phyloP scores from a whole-genome alignment of 2,888 invertebrate genomes.

The Macrosoma leucophasiata region DNA sequence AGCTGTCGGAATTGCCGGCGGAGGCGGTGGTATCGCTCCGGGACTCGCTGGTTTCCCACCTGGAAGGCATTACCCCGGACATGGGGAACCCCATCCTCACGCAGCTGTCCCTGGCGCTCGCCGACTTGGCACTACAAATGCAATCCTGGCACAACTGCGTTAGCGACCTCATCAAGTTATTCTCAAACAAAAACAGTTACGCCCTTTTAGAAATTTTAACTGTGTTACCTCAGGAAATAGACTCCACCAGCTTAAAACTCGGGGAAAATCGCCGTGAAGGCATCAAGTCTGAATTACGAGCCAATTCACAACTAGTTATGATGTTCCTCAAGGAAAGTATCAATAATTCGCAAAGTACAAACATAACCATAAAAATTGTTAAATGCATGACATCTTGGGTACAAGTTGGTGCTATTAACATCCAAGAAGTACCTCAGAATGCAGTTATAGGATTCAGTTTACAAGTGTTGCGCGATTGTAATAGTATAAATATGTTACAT shows the following conservation, averaged over 20 bases:
- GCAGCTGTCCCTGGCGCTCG: conserved; percentile 93
- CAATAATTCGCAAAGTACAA: conserved; percentile 79
- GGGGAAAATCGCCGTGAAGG: conserved; percentile 94
- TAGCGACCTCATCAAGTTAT: conserved; percentile 86
- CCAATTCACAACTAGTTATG: conserved; percentile 84
- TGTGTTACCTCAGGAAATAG: conserved; percentile 96
- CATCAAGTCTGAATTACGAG: conserved; percentile 85
- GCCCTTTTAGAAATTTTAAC: conserved; percentile 94
- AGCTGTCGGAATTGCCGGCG: conserved; percentile 92
- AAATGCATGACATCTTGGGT: conserved; percentile 96
- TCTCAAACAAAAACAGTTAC: conserved; percentile 82
- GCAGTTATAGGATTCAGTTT: conserved; percentile 84
- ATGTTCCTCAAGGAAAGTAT: conserved; percentile 87
- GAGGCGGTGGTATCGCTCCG: conserved; percentile 90
- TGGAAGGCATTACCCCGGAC: conserved; percentile 85
- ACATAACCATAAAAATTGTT: conserved; percentile 83
- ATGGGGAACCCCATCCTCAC: conserved; percentile 91
- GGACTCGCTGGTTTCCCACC: conserved; percentile 92
- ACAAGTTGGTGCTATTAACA: conserved; percentile 85
- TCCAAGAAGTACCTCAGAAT: conserved; percentile 83
- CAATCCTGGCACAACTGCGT: conserved; percentile 93
- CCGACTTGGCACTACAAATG: conserved; percentile 96
- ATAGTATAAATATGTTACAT: conserved; percentile 81
- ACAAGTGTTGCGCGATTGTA: conserved; percentile 78
- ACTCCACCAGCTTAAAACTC: conserved; percentile 84